phyloP scores from a whole-genome alignment of 2,797 vertebrate genomes.

The Takifugu rubripes region DNA sequence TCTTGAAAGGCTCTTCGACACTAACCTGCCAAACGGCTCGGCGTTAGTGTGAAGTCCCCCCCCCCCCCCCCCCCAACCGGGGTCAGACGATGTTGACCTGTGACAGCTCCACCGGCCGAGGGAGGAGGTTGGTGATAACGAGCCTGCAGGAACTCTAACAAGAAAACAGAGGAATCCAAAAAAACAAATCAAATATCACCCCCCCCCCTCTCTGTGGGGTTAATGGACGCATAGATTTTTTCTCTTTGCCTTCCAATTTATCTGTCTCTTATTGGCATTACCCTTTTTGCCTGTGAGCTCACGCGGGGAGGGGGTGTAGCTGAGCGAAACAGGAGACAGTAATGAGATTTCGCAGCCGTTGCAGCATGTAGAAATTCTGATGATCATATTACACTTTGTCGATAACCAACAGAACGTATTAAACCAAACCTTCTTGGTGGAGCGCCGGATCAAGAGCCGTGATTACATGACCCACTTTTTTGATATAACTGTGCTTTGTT shows the following conservation, averaged over 20 bases:
- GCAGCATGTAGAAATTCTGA: conserved; percentile 67
- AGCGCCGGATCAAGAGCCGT: conserved; percentile 37
- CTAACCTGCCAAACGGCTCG: neutral
- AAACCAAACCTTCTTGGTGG: conserved; percentile 39
- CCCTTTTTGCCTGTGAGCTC: conserved; percentile 51
- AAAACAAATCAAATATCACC: conserved; percentile 3
- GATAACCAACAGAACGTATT: conserved; percentile 64
- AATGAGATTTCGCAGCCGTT: conserved; percentile 70
- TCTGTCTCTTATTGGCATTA: conserved; percentile 66
- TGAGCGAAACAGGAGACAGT: conserved; percentile 59
- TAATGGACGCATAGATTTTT: conserved; percentile 59
- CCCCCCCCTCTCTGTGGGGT: conserved; percentile 15
- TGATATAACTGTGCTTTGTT: conserved; percentile 40
- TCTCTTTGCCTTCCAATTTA: conserved; percentile 49
- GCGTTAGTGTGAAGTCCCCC: neutral
- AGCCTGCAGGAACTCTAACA: conserved; percentile 24
- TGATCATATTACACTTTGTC: conserved; percentile 68
- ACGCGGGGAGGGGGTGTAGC: conserved; percentile 21
- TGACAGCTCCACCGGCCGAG: too few relatives aligned
- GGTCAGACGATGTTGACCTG: too few relatives aligned
- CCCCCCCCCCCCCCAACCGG: too few relatives aligned
- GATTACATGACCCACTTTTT: conserved; percentile 53
- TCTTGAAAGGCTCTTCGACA: neutral
- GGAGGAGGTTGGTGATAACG: conserved; percentile 40
- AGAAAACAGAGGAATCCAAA: neutral